Percentiles rank a stretch among this genome's conserved stretches.
These are phyloP conservation scores for Chrysina gloriosa DNA, from an alignment of 2,888 invertebrate species.

Conservation along the genomic window DNA sequence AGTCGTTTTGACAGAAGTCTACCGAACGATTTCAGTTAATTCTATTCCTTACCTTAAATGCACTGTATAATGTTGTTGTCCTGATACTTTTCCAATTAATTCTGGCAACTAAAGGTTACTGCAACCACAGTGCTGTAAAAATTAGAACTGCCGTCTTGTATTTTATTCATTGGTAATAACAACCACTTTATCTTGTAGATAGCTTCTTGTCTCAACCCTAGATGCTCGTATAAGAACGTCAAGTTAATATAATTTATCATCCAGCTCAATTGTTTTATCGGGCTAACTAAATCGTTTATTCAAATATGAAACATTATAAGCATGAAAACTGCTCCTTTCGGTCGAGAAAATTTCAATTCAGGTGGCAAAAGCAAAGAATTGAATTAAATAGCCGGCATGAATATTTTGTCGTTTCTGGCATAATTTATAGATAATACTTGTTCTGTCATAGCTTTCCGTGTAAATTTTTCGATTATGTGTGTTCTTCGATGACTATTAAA, in stretches of 20 bases:
- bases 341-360: conserved; percentile 22
- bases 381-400: conserved; percentile 8
- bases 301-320: conserved; percentile 30
- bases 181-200: not conserved
- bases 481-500: not conserved
- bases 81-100: no score
- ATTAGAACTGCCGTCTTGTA: no score
- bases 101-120: no score
- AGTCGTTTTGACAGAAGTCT: no score
- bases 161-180: no score
- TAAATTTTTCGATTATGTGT: conserved; percentile 14
- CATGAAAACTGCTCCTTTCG: conserved; percentile 12
- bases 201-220: no score
- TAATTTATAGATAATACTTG: conserved; percentile 26
- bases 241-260: not conserved
- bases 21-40: no score
- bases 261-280: not conserved
- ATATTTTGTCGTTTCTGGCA: conserved; percentile 1
- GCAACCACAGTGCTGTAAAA: no score
- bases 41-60: no score
- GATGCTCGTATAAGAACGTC: conserved; percentile 1
- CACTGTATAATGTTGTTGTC: no score
- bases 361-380: conserved; percentile 24
- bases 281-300: not conserved
- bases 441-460: no score